Conservation (phyloP, 2,797 vertebrate genomes). For the Melanotaenia trifasciata region DNA sequence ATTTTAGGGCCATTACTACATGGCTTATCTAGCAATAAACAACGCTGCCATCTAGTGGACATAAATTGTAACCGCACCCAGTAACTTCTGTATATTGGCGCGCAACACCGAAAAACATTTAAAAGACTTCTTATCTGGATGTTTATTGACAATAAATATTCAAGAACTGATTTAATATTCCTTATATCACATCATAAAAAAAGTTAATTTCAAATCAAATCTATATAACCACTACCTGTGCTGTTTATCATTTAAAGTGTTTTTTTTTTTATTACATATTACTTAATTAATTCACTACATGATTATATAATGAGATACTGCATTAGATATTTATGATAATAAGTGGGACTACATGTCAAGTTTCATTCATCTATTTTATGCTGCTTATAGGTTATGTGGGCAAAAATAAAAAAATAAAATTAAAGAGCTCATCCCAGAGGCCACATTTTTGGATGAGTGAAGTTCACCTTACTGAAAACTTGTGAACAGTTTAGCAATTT, state of each 20-base stretch:
- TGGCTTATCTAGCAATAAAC: neutral
- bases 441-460: neutral
- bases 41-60: conserved; percentile 61
- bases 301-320: neutral
- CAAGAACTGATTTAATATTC: neutral
- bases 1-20: neutral
- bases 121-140: neutral
- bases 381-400: neutral
- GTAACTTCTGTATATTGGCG: neutral
- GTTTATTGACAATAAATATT: neutral
- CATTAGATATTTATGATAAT: neutral
- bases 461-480: neutral
- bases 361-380: neutral
- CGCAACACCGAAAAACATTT: neutral
- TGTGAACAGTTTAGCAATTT: neutral
- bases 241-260: neutral
- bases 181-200: neutral
- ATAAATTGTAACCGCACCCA: conserved; percentile 5
- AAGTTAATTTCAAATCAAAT: neutral
- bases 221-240: neutral
- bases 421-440: neutral
- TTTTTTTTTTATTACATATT: neutral
- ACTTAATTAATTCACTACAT: neutral
- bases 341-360: neutral
- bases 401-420: neutral